Evolutionary conservation across 2,888 invertebrate genomes (phyloP), one percentile per base, ranked within the genome.

Genomic region (Luperina nickerlii): DNA sequence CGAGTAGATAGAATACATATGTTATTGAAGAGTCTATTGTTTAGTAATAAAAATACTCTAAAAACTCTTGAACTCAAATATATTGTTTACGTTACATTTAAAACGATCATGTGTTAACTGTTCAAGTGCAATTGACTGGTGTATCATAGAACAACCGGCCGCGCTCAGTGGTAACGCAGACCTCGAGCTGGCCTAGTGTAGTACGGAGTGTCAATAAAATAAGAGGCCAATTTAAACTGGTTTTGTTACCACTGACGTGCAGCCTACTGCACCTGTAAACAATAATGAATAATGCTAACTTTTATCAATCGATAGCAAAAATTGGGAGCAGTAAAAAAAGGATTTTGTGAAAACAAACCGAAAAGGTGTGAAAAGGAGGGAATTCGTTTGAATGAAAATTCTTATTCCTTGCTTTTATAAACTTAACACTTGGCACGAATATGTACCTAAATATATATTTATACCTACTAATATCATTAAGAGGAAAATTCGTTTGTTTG

Each of bases 11-110:
- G n/a, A 71, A 38, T 9, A n/a, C 7, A 45, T 45, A 60, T 63
- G 76, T 63, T 38, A 51, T n/a, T 77, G 9, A 62, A 38, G 11
- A 77, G 54, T 7, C 54, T 38, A 62, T 78, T 57, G 38, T 81
- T 60, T 7, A 48, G 4, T 27, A 45, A 54, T 63, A 63, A 68
- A 24, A 62, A 6, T 45, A 60, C n/a, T 38, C 48, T n/a, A 57
- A 45, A 45, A 65, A 74, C 45, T 57, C 74, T 57, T 57, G 32
- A 38, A 45, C 11, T 65, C n/a, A 57, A 38, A 3, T 38, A 9
- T 15, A 32, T 63, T 48, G 38, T 65, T 38, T 74, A 45, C 32
- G 13, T 63, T 65, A 57, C 27, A 38, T 57, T 82, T 65, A 68
- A 45, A 63, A 60, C 13, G 24, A 24, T 38, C 8, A 57, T 8